Conservation (phyloP, 2,888 invertebrate species). For the Ethmia dodecea region DNA sequence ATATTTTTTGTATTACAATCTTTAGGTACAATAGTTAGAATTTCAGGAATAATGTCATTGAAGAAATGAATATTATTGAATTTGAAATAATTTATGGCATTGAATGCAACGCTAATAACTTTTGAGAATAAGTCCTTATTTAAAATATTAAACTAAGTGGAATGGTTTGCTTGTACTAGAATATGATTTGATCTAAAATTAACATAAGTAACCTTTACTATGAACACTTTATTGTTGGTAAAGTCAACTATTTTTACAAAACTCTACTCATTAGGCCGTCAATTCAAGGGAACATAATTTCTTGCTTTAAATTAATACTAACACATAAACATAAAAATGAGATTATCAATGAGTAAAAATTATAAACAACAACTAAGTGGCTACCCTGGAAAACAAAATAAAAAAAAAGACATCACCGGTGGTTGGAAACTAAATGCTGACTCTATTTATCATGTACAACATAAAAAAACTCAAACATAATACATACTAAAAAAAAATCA, state of each 20-base stretch:
- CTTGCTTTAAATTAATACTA: background rate
- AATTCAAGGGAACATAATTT: slow-evolving; percentile 13
- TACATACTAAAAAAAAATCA: background rate
- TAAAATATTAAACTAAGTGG: slow-evolving; percentile 26
- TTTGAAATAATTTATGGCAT: too few species aligned
- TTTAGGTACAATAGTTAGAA: background rate
- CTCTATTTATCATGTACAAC: slow-evolving; percentile 11
- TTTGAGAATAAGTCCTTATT: background rate
- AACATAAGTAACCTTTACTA: slow-evolving; percentile 20
- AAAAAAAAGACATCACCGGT: slow-evolving; percentile 21
- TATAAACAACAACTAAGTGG: slow-evolving; percentile 21
- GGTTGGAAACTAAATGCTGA: slow-evolving; percentile 26
- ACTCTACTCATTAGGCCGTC: slow-evolving; percentile 31
- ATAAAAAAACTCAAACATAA: slow-evolving; percentile 5
- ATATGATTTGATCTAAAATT: slow-evolving; percentile 24
- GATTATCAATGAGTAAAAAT: slow-evolving; percentile 51
- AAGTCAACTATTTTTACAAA: slow-evolving; percentile 21
- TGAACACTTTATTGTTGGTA: slow-evolving; percentile 59
- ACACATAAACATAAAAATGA: slow-evolving; percentile 42
- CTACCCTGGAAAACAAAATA: slow-evolving; percentile 21
- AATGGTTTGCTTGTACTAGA: slow-evolving; percentile 43
- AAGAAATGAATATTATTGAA: too few species aligned
- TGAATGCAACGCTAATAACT: too few species aligned
- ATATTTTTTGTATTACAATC: slow-evolving; percentile 53
- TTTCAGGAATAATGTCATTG: too few species aligned